Percentiles rank a stretch among this genome's conserved stretches.
Conservation (phyloP, 2,888 invertebrate genomes). For the Linyphia triangularis region DNA sequence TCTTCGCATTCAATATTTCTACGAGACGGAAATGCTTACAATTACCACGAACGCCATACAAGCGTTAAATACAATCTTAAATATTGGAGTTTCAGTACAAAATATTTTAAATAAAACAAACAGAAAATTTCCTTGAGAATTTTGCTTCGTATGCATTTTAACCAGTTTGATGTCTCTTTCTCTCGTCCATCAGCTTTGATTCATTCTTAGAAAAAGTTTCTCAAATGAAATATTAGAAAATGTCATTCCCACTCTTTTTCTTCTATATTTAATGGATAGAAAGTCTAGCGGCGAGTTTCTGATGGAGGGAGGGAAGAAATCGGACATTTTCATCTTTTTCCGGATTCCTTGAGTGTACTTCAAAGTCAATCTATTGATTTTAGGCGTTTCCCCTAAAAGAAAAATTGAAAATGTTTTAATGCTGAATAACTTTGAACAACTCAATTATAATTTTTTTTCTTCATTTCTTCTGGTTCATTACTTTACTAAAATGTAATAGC, state of each 20-base stretch:
- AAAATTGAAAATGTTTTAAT: background rate
- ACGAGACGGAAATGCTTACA: no score
- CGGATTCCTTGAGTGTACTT: background rate
- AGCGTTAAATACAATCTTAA: no score
- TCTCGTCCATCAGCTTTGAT: no score
- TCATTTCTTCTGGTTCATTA: background rate
- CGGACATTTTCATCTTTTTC: background rate
- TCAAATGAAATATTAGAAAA: background rate
- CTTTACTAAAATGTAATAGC: background rate
- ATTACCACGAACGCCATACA: no score
- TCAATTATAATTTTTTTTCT: no score
- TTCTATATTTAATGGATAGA: background rate
- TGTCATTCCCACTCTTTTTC: background rate
- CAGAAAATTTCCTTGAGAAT: no score
- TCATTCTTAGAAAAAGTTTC: background rate
- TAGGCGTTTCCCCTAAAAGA: background rate
- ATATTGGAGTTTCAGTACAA: no score
- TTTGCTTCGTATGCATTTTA: no score
- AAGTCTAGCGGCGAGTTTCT: background rate
- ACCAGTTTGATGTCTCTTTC: no score
- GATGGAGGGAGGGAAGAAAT: background rate
- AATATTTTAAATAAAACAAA: no score
- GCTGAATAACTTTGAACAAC: no score
- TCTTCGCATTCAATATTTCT: no score
- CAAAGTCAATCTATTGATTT: background rate